These are phyloP conservation scores for Microcebus griseorufus DNA, from an alignment of 2,113 vertebrate species.

Conservation along the genomic window DNA sequence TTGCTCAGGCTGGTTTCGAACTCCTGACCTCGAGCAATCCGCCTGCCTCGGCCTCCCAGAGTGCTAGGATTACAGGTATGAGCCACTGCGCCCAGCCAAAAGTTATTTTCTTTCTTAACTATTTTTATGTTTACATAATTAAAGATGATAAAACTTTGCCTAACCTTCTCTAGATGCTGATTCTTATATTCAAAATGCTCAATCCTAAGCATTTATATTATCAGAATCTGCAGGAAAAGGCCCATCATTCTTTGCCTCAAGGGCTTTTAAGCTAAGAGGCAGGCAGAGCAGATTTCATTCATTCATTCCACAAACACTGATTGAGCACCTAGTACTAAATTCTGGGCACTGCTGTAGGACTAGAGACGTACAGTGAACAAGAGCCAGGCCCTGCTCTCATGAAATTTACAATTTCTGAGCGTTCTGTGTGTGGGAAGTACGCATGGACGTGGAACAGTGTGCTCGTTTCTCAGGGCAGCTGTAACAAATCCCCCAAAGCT, in stretches of 20 bases:
- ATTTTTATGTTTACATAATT: not conserved
- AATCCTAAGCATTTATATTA: not conserved
- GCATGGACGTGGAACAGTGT: rapidly evolving
- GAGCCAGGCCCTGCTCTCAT: not conserved
- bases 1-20: too few species aligned
- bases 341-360: too few species aligned
- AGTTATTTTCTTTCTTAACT: not conserved
- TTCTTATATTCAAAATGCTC: not conserved
- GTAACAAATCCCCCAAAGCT: not conserved
- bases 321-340: not conserved
- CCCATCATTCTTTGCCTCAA: not conserved
- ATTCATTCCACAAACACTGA: not conserved
- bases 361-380: not conserved
- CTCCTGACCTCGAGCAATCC: too few species aligned
- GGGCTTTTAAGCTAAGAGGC: not conserved
- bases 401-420: not conserved
- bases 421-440: not conserved
- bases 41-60: too few species aligned
- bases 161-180: not conserved
- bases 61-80: too few species aligned
- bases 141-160: not conserved
- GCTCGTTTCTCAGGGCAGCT: not conserved
- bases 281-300: not conserved
- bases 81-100: too few species aligned
- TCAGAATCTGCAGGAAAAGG: not conserved